Evolutionary conservation across 2,888 invertebrate species (phyloP).

Genomic region (Phytoseiulus persimilis): DNA sequence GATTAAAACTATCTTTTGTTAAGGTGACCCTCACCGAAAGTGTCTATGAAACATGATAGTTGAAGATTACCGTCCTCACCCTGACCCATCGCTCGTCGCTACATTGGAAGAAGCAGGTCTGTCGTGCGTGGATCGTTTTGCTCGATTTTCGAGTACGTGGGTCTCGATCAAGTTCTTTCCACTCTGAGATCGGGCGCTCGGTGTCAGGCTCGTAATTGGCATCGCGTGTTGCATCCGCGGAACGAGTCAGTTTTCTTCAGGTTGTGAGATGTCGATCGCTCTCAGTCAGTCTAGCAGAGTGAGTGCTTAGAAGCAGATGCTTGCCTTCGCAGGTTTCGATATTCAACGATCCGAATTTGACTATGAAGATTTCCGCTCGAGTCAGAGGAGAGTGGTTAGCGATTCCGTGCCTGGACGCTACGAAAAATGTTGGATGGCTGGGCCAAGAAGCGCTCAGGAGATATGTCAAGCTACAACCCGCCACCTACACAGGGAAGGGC

Average conservation of each 20-base stretch:
- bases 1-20: background rate
- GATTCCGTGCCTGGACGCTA: constrained; percentile 55
- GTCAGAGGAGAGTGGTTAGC: constrained; percentile 58
- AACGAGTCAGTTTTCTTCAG: too few relatives aligned
- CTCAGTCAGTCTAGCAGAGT: too few relatives aligned
- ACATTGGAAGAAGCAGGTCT: background rate
- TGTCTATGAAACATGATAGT: background rate
- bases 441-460: constrained; percentile 55
- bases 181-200: too few relatives aligned
- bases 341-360: background rate
- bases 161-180: background rate
- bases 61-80: background rate
- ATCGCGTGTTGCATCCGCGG: too few relatives aligned
- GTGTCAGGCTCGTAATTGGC: too few relatives aligned
- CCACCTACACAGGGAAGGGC: constrained; percentile 44
- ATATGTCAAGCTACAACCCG: constrained; percentile 52
- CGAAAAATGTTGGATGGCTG: constrained; percentile 54
- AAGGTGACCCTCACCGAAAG: background rate
- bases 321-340: background rate
- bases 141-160: background rate
- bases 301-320: too few relatives aligned
- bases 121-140: background rate
- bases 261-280: too few relatives aligned
- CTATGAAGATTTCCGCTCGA: constrained; percentile 56
- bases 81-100: background rate